These are phyloP conservation scores for Apis dorsata DNA, from an alignment of 1,140 invertebrate genomes.

Conservation along the genomic window DNA sequence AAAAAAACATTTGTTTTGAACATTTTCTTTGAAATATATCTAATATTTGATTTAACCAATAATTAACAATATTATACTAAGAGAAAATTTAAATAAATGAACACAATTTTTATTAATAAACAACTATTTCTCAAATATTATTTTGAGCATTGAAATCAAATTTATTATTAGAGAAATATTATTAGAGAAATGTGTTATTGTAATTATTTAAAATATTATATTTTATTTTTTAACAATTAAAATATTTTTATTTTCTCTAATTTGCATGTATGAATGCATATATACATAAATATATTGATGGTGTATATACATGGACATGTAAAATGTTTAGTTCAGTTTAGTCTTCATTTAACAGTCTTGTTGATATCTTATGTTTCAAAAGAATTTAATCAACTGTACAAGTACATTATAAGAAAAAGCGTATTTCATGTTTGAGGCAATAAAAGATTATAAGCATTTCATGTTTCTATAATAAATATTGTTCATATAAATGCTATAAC, in stretches of 20 bases:
- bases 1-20: background rate
- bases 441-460: slow-evolving; percentile 13
- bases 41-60: background rate
- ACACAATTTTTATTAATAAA: background rate
- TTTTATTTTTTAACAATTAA: slow-evolving; percentile 12
- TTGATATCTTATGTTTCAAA: slow-evolving; percentile 14
- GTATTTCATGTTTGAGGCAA: slow-evolving; percentile 4
- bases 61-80: background rate
- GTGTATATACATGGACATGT: slow-evolving; percentile 24
- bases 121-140: background rate
- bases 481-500: slow-evolving; percentile 42
- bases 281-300: slow-evolving; percentile 15
- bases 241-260: slow-evolving; percentile 20
- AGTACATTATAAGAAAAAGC: slow-evolving; percentile 15
- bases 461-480: slow-evolving; percentile 28
- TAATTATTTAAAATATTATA: slow-evolving; percentile 2
- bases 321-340: slow-evolving; percentile 3
- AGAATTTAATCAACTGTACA: background rate
- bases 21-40: background rate
- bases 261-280: slow-evolving; percentile 6
- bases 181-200: background rate
- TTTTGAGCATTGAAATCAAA: background rate
- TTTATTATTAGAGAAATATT: background rate
- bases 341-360: slow-evolving; percentile 34
- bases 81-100: background rate